Evolutionary conservation across 2,888 invertebrate genomes (phyloP).

Genomic region (Caenorhabditis angaria): DNA sequence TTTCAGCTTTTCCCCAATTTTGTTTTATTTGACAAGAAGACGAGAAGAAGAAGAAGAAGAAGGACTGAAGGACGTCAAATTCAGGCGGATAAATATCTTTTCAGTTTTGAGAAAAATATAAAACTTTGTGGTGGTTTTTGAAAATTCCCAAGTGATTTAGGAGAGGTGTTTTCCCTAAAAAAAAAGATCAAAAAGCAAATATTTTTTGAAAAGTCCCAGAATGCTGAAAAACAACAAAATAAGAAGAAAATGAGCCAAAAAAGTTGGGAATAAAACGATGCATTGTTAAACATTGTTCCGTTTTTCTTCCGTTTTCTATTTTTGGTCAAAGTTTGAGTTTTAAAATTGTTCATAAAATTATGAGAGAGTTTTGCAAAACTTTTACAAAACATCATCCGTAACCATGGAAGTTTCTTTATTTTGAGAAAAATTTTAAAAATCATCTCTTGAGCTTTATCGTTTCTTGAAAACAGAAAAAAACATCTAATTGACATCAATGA

Average conservation of each 20-base stretch:
- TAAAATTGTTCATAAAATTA: conserved; percentile 7
- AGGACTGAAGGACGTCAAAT: background rate
- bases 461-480: conserved; percentile 6
- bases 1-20: too few species aligned
- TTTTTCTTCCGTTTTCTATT: background rate
- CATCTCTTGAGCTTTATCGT: too few species aligned
- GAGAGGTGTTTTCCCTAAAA: background rate
- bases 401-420: background rate
- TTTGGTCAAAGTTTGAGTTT: background rate
- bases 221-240: too few species aligned
- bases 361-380: background rate
- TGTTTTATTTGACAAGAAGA: background rate
- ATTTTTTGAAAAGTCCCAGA: too few species aligned
- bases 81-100: background rate
- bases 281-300: conserved; percentile 2
- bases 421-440: conserved; percentile 3
- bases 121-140: background rate
- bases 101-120: background rate
- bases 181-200: too few species aligned
- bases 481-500: background rate
- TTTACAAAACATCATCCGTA: background rate
- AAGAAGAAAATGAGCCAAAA: too few species aligned
- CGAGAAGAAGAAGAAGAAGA: background rate
- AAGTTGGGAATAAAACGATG: background rate
- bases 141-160: background rate